Evolutionary conservation across 2,888 invertebrate genomes (phyloP), one percentile per base, ranked within the genome.

Genomic region (Pasiphila rectangulata): DNA sequence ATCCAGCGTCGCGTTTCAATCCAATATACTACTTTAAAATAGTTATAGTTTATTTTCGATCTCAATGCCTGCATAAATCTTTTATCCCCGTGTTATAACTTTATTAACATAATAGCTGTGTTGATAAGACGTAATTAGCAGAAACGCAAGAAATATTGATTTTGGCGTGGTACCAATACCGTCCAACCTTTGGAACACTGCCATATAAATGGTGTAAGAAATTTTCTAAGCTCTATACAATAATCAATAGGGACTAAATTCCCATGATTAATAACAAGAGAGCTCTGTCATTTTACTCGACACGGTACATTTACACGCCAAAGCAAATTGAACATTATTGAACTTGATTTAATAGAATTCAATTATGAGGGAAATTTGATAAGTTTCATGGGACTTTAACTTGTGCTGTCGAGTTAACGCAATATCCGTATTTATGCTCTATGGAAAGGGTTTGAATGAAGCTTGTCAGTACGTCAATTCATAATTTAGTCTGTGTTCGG

Each of bases 151-250:
- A 19, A 5, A 27, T 13, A 19, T 16, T 19, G 3, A 32, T 1
- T 32, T 32, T 32, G 32, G 32, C 32, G 4, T 32, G 2, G 9
- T 16, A 32, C 32, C 32, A 32, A 32, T 19, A 32, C 9, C 17
- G 16, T 4, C 9, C 2, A 4, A 27, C 13, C 7, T 17, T 19
- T 32, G 32, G 32, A 32, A 9, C 9, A 1, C 17, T 32, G 32
- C 32, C 32, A 32, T 32, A 32, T 7, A 17, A 32, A 30, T 32
- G 32, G 17, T 32, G 17, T 32, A 6, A 29, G 30, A 25, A 4
- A 30, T 7, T 19, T 32, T 19, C 16, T 15, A 19, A 9, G 32
- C 41, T 41, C 10, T 47, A 36, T 47, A 15, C 12, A 10, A 7
- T 19, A 12, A 1, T 0, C 2, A 4, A 12, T 49, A 39, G 16